Evolutionary conservation across 2,797 vertebrate species (phyloP), one percentile per base, ranked within the genome.

Genomic region (Syngnathus acus): DNA sequence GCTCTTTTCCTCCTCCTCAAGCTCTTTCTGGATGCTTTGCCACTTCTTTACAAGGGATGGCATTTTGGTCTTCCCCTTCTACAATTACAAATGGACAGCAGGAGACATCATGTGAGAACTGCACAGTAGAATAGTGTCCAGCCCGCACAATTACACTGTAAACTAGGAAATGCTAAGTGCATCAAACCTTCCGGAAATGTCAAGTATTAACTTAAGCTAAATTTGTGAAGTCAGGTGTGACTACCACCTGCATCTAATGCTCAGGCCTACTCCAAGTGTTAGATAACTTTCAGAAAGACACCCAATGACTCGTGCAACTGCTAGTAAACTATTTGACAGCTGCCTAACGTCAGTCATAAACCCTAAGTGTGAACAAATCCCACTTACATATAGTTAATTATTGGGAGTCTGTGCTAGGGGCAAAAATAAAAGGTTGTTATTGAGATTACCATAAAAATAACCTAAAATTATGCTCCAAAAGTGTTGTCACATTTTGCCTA

Each of bases 11-110:
- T 99, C 96, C 76, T 99, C 97, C 4, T 98, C 97, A 68, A 99
- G 74, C 85, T 99, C 96, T 62, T 94, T 95, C 82, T 99, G 97
- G 81, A 99, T 99, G 68, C 93, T 99, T 86, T 99, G 96, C 97
- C 97, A 99, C 82, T 99, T 99, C 81, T 96, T 95, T 69, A 98
- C 97, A 77, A 99, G 86, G 0, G 96, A 98, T 0, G 97, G 97
- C 96, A 99, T 98, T 86, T 98, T 99, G 21, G 94, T 96, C 83
- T 99, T 99, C 64, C 90, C 94, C 81, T 98, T 99, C 88, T 98
- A 97, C 37, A 90, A 82, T 95, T 97, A 66, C 2, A 67, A 21
- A 78, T 0, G 45, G 5, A 48, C 1, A 51, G 21, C 50, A 21
- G 50, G n/a, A n/a, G 19, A 51, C 14, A 1, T 50, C 19, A 9